Percentiles rank a stretch among this genome's conserved stretches.
phyloP scores from a whole-genome alignment of 2,113 vertebrate species.

The Synodontis membranacea region DNA sequence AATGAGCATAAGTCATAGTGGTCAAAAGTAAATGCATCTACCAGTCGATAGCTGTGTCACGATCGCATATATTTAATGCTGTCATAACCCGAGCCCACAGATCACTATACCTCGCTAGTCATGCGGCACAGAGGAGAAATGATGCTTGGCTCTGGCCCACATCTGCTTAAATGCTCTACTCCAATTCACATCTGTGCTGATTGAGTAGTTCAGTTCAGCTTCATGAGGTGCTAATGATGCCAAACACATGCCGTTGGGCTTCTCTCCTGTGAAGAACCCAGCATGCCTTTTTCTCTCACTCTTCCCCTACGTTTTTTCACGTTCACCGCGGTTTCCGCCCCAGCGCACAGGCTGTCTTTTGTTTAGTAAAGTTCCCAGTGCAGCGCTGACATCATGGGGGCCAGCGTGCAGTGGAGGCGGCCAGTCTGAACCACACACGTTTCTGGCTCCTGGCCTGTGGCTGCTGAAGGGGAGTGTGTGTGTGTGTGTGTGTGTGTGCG shows the following conservation, averaged over 20 bases:
- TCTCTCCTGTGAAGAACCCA: constrained; percentile 57
- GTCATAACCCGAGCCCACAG: not conserved
- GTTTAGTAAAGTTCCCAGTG: constrained; percentile 74
- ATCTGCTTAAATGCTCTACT: constrained; percentile 31
- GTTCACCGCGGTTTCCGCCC: constrained; percentile 63
- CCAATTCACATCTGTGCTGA: constrained; percentile 46
- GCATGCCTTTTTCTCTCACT: constrained; percentile 56
- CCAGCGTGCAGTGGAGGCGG: constrained; percentile 63
- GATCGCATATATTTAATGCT: not conserved
- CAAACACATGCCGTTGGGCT: constrained; percentile 65
- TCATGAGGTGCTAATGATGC: constrained; percentile 70
- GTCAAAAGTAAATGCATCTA: constrained; percentile 27
- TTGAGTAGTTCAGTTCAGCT: constrained; percentile 52
- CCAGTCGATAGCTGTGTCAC: not conserved
- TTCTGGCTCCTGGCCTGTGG: constrained; percentile 67
- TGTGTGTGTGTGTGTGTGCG: constrained; percentile 42
- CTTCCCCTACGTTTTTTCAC: constrained; percentile 27
- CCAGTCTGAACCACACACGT: constrained; percentile 67
- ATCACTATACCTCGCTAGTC: not conserved
- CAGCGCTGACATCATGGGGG: constrained; percentile 72
- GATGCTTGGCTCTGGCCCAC: constrained; percentile 1
- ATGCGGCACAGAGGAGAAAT: not conserved
- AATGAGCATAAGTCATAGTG: constrained; percentile 40
- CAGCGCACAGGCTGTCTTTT: constrained; percentile 76
- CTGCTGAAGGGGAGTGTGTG: constrained; percentile 38